Evolutionary conservation across 1,140 invertebrate genomes (phyloP).

Genomic region (Asbolus verrucosus): DNA sequence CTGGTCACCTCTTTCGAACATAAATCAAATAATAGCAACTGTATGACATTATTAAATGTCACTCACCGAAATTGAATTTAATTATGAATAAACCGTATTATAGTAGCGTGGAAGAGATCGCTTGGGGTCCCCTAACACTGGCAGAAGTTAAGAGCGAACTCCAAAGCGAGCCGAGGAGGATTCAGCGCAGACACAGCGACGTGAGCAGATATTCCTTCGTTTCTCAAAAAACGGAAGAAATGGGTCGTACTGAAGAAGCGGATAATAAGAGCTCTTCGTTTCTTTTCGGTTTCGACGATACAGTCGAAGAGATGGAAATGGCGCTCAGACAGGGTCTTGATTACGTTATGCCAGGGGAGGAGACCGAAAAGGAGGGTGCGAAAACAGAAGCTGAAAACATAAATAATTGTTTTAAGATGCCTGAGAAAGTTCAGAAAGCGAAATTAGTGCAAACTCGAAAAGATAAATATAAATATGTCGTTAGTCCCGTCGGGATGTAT

Average conservation of each 20-base stretch:
- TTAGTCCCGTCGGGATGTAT: slow-evolving; percentile 9
- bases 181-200: slow-evolving; percentile 4
- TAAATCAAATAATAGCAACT: slow-evolving; percentile 3
- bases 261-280: neutral
- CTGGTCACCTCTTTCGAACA: neutral
- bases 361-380: neutral
- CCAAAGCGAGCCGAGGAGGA: neutral
- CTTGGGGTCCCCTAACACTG: slow-evolving; percentile 12
- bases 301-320: slow-evolving; percentile 12
- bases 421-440: neutral
- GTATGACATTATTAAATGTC: slow-evolving; percentile 17
- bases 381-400: neutral
- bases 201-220: neutral
- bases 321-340: neutral
- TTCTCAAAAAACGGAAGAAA: neutral
- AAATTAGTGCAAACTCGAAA: neutral
- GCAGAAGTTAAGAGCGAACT: slow-evolving; percentile 17
- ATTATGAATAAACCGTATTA: slow-evolving; percentile 31
- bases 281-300: neutral
- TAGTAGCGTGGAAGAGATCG: slow-evolving; percentile 33
- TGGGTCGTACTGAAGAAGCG: neutral
- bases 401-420: neutral
- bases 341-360: neutral
- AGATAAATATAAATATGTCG: slow-evolving; percentile 1
- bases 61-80: slow-evolving; percentile 15